Evolutionary conservation across 2,888 invertebrate species (phyloP).

Genomic region (Tricholauxania praeusta): DNA sequence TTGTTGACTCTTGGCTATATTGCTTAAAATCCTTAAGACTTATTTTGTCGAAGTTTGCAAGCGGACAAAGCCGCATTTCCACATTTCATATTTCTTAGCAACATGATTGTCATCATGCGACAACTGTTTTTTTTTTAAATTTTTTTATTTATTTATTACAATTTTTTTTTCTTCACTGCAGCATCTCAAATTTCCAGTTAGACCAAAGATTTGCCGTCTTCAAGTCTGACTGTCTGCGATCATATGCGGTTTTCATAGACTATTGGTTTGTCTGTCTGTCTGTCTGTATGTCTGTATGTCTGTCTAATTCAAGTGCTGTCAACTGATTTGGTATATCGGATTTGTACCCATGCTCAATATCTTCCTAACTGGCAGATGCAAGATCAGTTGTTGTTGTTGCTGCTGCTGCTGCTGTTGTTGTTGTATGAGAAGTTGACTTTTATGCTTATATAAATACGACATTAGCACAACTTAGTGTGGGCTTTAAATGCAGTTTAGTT

Average conservation of each 20-base stretch:
- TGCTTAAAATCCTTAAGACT: too few species aligned
- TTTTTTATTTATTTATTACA: background rate
- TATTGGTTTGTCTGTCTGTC: background rate
- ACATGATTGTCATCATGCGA: too few species aligned
- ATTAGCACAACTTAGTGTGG: conserved; percentile 32
- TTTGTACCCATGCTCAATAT: background rate
- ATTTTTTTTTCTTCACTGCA: background rate
- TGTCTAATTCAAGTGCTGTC: conserved; percentile 26
- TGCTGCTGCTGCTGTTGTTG: conserved; percentile 12
- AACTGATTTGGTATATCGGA: conserved; percentile 22
- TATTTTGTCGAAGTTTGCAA: too few species aligned
- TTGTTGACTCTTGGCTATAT: too few species aligned
- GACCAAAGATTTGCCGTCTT: background rate
- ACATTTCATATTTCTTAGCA: too few species aligned
- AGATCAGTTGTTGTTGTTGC: conserved; percentile 16
- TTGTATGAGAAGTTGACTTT: conserved; percentile 16
- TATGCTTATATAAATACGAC: conserved; percentile 33
- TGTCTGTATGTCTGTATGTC: conserved; percentile 13
- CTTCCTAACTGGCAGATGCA: conserved; percentile 3
- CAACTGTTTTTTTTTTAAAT: too few species aligned
- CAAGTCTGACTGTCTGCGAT: conserved; percentile 9
- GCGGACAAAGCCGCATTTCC: too few species aligned
- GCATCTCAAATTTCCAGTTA: background rate
- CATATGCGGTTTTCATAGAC: background rate
- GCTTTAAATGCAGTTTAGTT: conserved; percentile 13